These are phyloP conservation scores for Chrysolina oricalcia DNA, from an alignment of 2,888 invertebrate genomes.

Conservation along the genomic window DNA sequence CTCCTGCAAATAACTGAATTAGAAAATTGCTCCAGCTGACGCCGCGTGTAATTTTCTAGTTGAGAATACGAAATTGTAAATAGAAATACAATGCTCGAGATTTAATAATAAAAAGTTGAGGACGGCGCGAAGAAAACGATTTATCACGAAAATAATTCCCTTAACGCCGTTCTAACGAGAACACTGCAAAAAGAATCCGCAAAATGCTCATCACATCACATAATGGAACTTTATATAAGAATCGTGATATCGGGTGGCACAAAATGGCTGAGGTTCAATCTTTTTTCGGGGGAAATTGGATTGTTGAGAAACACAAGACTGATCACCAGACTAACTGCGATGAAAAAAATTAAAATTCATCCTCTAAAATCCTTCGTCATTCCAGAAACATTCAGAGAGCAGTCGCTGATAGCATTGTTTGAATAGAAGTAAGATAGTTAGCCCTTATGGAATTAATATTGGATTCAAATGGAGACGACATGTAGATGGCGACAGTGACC, in stretches of 20 bases:
- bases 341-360: not conserved
- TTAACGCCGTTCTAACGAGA: slow-evolving; percentile 61
- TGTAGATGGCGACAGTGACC: too few relatives aligned
- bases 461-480: too few relatives aligned
- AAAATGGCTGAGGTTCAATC: slow-evolving; percentile 33
- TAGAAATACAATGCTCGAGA: slow-evolving; percentile 56
- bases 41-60: slow-evolving; percentile 58
- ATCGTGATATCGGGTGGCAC: slow-evolving; percentile 43
- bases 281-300: slow-evolving; percentile 26
- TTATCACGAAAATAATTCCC: slow-evolving; percentile 61
- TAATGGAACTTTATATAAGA: slow-evolving; percentile 55
- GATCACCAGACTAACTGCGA: not conserved
- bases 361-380: too few relatives aligned
- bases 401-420: too few relatives aligned
- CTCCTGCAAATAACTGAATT: slow-evolving; percentile 57
- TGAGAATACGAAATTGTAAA: slow-evolving; percentile 58
- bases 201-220: slow-evolving; percentile 54
- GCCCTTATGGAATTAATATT: too few relatives aligned
- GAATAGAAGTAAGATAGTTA: too few relatives aligned
- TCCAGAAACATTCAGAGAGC: too few relatives aligned
- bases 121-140: slow-evolving; percentile 56
- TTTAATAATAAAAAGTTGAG: slow-evolving; percentile 55
- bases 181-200: slow-evolving; percentile 55
- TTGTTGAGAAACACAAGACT: not conserved
- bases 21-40: slow-evolving; percentile 60